These are phyloP conservation scores for Cephalopachus bancanus DNA, from an alignment of 2,797 vertebrate species.

Conservation along the genomic window DNA sequence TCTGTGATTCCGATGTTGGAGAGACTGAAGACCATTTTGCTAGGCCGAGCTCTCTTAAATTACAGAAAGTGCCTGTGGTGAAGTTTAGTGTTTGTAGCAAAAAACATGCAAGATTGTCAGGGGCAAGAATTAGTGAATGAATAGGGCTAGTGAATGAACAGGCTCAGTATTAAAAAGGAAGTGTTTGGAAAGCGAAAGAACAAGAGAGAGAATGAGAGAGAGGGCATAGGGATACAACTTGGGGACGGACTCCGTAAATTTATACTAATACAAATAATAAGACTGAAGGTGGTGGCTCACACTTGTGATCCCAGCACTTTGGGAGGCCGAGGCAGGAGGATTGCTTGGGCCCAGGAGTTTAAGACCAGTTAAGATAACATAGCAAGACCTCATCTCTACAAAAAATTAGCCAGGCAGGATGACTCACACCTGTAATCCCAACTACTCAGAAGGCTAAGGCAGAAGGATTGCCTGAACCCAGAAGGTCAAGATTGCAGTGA, in stretches of 20 bases:
- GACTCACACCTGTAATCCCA: too few relatives aligned
- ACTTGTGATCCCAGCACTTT: too few relatives aligned
- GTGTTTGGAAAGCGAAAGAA: not conserved
- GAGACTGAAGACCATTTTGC: not conserved
- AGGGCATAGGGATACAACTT: not conserved
- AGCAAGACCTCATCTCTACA: too few relatives aligned
- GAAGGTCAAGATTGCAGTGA: too few relatives aligned
- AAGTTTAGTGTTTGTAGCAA: slow-evolving; percentile 12
- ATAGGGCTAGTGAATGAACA: not conserved
- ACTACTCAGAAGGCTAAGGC: too few relatives aligned
- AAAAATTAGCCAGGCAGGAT: too few relatives aligned
- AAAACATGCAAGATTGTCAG: slow-evolving; percentile 11
- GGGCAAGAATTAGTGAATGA: not conserved
- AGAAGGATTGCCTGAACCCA: too few relatives aligned
- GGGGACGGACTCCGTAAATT: not conserved
- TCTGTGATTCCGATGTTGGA: not conserved
- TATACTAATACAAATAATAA: not conserved
- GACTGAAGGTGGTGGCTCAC: too few relatives aligned
- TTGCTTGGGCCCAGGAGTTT: too few relatives aligned
- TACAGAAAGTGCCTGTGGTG: slow-evolving; percentile 2
- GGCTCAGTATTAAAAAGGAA: not conserved
- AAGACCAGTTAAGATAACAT: too few relatives aligned
- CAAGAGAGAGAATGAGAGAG: not conserved
- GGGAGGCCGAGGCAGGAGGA: too few relatives aligned
- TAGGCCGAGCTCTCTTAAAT: not conserved